These are phyloP conservation scores for Thyatira batis DNA, from an alignment of 2,888 invertebrate species.

Conservation along the genomic window DNA sequence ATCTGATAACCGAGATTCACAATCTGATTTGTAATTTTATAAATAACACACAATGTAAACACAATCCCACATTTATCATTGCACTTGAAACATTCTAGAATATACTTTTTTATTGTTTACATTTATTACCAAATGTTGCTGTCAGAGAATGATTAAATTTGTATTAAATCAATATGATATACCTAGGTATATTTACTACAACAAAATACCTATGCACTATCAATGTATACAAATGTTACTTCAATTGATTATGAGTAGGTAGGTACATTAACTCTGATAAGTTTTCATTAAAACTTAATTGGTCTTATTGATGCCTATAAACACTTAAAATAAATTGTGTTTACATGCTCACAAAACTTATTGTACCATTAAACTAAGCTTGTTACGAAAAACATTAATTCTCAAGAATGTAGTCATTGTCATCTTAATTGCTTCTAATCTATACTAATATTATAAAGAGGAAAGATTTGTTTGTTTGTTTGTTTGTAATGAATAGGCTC, in stretches of 20 bases:
- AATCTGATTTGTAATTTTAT: background rate
- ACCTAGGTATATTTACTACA: too few relatives aligned
- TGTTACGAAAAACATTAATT: background rate
- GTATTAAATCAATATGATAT: too few relatives aligned
- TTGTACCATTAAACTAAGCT: background rate
- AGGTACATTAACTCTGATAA: too few relatives aligned
- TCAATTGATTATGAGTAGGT: too few relatives aligned
- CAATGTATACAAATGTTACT: too few relatives aligned
- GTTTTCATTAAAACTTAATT: too few relatives aligned
- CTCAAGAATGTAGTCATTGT: background rate
- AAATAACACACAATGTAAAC: background rate
- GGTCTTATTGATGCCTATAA: background rate
- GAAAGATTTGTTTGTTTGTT: too few relatives aligned
- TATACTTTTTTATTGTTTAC: background rate
- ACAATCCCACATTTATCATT: background rate
- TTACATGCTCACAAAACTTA: background rate
- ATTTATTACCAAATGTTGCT: background rate
- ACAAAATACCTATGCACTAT: too few relatives aligned
- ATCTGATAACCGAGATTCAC: background rate
- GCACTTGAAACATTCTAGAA: background rate
- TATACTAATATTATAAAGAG: too few relatives aligned
- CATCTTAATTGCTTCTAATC: conserved; percentile 1
- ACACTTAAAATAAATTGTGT: background rate
- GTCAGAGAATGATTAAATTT: background rate
- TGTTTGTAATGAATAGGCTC: too few relatives aligned